Conservation (phyloP, 1,140 invertebrate species). For the Rhyzopertha dominica region DNA sequence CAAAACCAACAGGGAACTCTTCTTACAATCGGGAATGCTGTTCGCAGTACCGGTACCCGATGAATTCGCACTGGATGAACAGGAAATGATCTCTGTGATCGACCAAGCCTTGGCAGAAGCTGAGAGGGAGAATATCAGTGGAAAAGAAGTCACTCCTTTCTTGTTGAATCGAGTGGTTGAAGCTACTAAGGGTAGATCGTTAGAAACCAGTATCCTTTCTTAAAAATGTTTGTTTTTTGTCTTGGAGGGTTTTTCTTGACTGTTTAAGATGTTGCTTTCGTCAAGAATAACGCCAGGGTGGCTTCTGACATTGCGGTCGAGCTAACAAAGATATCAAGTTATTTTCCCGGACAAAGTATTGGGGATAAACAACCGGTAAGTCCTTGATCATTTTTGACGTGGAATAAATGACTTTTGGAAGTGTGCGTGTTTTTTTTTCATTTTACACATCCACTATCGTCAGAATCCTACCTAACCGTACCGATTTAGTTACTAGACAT, state of each 20-base stretch:
- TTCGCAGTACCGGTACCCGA: slow-evolving; percentile 88
- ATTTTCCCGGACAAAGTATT: too few relatives aligned
- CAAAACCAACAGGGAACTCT: slow-evolving; percentile 52
- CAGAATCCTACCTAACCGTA: too few relatives aligned
- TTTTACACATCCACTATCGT: too few relatives aligned
- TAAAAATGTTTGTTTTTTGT: too few relatives aligned
- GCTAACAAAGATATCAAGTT: slow-evolving; percentile 23
- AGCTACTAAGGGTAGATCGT: slow-evolving; percentile 73
- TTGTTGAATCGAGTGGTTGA: slow-evolving; percentile 71
- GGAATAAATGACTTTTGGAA: too few relatives aligned
- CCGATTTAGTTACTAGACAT: too few relatives aligned
- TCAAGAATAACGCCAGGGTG: slow-evolving; percentile 87
- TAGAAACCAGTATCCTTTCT: slow-evolving; percentile 68
- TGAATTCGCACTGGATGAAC: slow-evolving; percentile 57
- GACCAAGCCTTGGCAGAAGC: slow-evolving; percentile 65
- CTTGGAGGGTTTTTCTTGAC: slow-evolving; percentile 29
- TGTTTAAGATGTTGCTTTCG: slow-evolving; percentile 72
- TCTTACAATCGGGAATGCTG: slow-evolving; percentile 69
- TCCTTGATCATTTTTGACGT: too few relatives aligned
- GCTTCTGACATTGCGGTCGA: slow-evolving; percentile 77
- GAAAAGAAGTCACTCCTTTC: slow-evolving; percentile 92
- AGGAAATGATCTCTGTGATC: slow-evolving; percentile 65
- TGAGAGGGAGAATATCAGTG: slow-evolving; percentile 57
- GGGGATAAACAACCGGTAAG: too few relatives aligned
- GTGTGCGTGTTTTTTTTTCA: too few relatives aligned